These are phyloP conservation scores for Bombylius major DNA, from an alignment of 2,888 invertebrate genomes.

Conservation along the genomic window DNA sequence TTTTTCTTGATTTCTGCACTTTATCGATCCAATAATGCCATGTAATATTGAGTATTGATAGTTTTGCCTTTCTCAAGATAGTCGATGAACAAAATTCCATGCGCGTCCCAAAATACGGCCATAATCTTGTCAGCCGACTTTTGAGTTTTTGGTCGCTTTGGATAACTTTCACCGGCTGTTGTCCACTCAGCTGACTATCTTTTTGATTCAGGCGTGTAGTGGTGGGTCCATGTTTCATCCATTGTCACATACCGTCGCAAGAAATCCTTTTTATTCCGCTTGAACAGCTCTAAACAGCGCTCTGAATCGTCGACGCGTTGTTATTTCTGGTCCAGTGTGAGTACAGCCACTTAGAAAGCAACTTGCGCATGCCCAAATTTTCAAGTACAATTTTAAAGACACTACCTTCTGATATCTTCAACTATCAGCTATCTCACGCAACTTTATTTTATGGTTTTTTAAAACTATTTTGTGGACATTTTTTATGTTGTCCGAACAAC, in stretches of 20 bases:
- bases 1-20: constrained; percentile 1
- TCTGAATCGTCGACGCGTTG: constrained; percentile 19
- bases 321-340: too few relatives aligned
- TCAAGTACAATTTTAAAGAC: too few relatives aligned
- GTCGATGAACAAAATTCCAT: neutral
- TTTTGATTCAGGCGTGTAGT: constrained; percentile 24
- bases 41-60: neutral
- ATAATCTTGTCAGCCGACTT: neutral
- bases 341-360: too few relatives aligned
- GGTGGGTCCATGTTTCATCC: constrained; percentile 28
- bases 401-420: too few relatives aligned
- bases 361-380: too few relatives aligned
- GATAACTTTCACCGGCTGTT: neutral
- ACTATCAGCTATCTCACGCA: too few relatives aligned
- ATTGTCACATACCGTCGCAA: constrained; percentile 23
- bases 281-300: constrained; percentile 22
- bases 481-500: too few relatives aligned
- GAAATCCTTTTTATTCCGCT: constrained; percentile 24
- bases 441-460: too few relatives aligned
- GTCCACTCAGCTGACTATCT: constrained; percentile 4
- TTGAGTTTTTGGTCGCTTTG: neutral
- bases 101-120: neutral
- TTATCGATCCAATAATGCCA: constrained; percentile 1
- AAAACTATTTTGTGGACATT: too few relatives aligned
- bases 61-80: neutral